Percentiles rank a stretch among this genome's conserved stretches.
Evolutionary conservation across 2,888 invertebrate genomes (phyloP).

Genomic region (Zygothrica quintamaculata): DNA sequence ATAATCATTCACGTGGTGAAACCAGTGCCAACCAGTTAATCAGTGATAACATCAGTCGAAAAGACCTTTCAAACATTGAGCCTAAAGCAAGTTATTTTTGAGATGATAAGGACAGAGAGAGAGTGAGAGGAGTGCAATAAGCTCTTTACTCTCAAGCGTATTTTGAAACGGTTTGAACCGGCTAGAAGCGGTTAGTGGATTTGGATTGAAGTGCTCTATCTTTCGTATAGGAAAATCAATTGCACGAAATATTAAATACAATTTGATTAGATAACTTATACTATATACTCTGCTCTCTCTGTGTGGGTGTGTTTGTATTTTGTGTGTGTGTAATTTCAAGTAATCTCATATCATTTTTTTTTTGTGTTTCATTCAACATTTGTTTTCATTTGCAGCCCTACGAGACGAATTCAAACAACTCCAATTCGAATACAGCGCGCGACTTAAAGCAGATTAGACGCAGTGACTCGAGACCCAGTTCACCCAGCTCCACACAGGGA

Average conservation of each 20-base stretch:
- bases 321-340: conserved; percentile 24
- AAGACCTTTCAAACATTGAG: conserved; percentile 18
- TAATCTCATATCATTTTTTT: too few relatives aligned
- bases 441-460: conserved; percentile 85
- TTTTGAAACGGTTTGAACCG: conserved; percentile 29
- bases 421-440: conserved; percentile 82
- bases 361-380: not conserved
- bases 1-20: conserved; percentile 10
- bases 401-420: conserved; percentile 85
- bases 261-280: conserved; percentile 65
- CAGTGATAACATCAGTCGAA: conserved; percentile 34
- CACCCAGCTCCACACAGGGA: conserved; percentile 83
- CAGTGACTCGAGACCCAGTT: conserved; percentile 85
- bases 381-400: conserved; percentile 86
- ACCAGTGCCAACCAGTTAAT: conserved; percentile 14
- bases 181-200: conserved; percentile 38
- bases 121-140: not conserved
- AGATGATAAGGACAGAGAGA: too few relatives aligned
- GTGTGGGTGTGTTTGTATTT: conserved; percentile 13
- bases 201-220: conserved; percentile 49
- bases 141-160: not conserved
- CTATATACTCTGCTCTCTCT: conserved; percentile 9
- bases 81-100: conserved; percentile 10
- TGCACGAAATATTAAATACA: conserved; percentile 63
- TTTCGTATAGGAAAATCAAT: conserved; percentile 64